Evolutionary conservation across 53 echinoderm and acorn worm species (phyloP), one percentile per base, ranked within the genome.

Genomic region (Stichopus horrens): DNA sequence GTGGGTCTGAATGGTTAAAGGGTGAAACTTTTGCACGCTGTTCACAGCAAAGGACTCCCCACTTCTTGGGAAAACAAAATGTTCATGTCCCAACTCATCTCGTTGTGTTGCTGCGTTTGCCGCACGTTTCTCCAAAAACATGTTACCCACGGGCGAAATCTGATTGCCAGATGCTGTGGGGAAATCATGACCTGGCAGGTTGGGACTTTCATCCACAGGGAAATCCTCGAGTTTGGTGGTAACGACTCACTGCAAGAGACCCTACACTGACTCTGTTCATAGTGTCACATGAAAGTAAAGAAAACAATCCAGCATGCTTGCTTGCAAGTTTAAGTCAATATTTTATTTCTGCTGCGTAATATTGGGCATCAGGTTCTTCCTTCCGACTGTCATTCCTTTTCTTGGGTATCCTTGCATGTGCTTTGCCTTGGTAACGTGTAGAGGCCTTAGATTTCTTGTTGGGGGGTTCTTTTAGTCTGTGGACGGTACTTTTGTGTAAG

Each of bases 11-110:
- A 10, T 74, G 20, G 74, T 74, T 23, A 10, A 23, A 6, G 19
- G 8, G 74, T 74, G 74, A 18, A 16, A 74, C 23, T 74, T 74
- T 23, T 74, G 74, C 0, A 14, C 74, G 7, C 74, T 6, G 23
- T 7, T 74, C 7, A 74, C 23, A 23, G 23, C 74, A 8, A 21
- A 74, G n/a, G 74, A 74, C 18, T 6, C 21, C 20, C 74, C 74
- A 74, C 74, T 74, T 23, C 74, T 74, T 14, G 74, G 74, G 16
- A 74, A 74, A 74, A 18, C 74, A 74, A 21, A n/a, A 74, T 74
- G 74, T 20, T 74, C 74, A 21, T n/a, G 20, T 0, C 74, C 74
- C 6, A 23, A 7, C 23, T 74, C 18, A 74, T 74, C 19, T 18
- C 74, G 23, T 21, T 8, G 20, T 20, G 37, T 37, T 37, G 37